A percentile compares a stretch with the other conserved stretches of the same genome.
Evolutionary conservation across 2,113 vertebrate species (phyloP).

Genomic region (Columbina picui): DNA sequence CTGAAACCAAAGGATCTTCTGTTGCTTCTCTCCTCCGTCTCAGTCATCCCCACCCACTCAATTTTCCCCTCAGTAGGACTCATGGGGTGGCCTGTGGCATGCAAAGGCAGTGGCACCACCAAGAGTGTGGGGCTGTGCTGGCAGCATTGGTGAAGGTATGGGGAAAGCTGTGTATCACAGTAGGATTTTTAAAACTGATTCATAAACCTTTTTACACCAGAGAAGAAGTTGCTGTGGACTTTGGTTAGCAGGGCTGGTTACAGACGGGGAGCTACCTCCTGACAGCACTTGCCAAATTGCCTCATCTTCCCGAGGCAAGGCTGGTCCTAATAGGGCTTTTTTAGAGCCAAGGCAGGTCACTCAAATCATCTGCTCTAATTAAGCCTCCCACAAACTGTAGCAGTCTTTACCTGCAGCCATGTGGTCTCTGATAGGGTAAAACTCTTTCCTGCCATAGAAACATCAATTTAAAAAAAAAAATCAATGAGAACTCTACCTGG

Average conservation of each 20-base stretch:
- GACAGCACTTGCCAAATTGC: background rate
- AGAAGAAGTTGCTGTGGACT: background rate
- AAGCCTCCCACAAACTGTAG: background rate
- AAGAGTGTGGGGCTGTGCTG: background rate
- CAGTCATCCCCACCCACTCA: background rate
- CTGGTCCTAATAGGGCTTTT: background rate
- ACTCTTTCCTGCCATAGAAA: slow-evolving; percentile 1
- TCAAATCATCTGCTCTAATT: background rate
- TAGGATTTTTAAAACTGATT: background rate
- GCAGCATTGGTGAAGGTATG: background rate
- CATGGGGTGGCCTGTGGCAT: background rate
- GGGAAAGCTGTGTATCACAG: background rate
- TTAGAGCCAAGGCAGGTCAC: background rate
- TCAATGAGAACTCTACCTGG: background rate
- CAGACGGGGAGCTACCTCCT: background rate
- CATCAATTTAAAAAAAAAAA: background rate
- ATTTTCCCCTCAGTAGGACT: background rate
- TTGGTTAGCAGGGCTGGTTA: background rate
- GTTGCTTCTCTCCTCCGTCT: background rate
- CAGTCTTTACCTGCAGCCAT: background rate
- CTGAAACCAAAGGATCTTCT: background rate
- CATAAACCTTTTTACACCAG: background rate
- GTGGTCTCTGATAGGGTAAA: background rate
- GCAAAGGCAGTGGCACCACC: background rate
- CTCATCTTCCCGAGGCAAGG: background rate